Conservation (phyloP, 2,797 vertebrate species). For the Falco novaeseelandiae region DNA sequence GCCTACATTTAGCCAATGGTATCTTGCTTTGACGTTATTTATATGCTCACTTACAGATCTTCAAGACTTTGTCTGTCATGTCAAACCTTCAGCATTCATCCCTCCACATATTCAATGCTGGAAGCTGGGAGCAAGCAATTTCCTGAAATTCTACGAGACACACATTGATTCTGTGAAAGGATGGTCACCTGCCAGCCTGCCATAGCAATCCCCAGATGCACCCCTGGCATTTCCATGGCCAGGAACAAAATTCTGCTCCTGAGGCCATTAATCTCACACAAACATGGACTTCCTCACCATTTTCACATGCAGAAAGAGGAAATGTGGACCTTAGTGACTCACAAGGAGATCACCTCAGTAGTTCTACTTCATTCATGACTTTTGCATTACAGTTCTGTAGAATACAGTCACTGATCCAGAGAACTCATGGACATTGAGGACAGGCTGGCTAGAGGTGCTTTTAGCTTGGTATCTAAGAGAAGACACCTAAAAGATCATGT, state of each 20-base stretch:
- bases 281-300: neutral
- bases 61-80: neutral
- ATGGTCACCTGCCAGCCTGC: neutral
- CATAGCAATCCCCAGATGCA: fast-evolving
- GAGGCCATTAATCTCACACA: neutral
- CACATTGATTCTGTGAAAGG: neutral
- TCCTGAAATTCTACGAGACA: neutral
- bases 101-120: neutral
- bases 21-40: neutral
- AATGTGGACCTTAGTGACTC: neutral
- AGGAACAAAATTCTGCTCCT: neutral
- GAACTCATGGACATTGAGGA: neutral
- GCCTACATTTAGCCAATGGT: neutral
- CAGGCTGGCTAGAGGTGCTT: neutral
- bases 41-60: neutral
- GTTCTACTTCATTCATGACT: neutral
- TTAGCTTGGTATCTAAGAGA: neutral
- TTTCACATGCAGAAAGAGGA: neutral
- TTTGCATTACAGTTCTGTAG: neutral
- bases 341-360: neutral
- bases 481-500: neutral
- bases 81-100: neutral
- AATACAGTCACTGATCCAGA: neutral
- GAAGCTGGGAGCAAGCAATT: neutral
- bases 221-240: neutral